Evolutionary conservation across 2,113 vertebrate genomes (phyloP).

Genomic region (Siniperca chuatsi): DNA sequence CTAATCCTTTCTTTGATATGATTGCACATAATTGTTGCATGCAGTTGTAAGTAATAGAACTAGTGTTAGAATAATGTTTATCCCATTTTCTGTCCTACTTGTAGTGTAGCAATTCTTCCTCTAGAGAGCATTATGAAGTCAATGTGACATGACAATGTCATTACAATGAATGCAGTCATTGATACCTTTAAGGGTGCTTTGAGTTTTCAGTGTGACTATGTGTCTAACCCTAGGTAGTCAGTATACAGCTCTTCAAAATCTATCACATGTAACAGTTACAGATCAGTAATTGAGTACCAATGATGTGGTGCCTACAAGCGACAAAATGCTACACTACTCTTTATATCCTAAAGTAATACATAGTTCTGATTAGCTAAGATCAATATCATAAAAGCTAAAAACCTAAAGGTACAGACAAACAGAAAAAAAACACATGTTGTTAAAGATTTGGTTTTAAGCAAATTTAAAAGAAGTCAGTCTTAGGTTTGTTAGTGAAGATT

Average conservation of each 20-base stretch:
- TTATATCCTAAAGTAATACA: neutral
- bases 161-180: neutral
- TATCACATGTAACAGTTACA: neutral
- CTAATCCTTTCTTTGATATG: neutral
- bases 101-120: constrained; percentile 24
- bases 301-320: neutral
- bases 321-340: neutral
- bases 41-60: neutral
- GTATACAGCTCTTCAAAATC: neutral
- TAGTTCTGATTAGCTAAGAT: neutral
- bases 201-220: neutral
- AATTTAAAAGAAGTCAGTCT: neutral
- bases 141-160: neutral
- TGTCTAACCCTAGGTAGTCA: neutral
- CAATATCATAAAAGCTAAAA: neutral
- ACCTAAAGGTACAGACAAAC: neutral
- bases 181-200: neutral
- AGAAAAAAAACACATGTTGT: neutral
- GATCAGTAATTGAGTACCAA: neutral
- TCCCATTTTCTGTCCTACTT: neutral
- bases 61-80: neutral
- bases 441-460: neutral
- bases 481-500: neutral
- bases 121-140: constrained; percentile 29
- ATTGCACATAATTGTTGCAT: neutral